Percentiles rank a stretch among this genome's conserved stretches.
Evolutionary conservation across 2,888 invertebrate genomes (phyloP).

Genomic region (Exocentrus adspersus): DNA sequence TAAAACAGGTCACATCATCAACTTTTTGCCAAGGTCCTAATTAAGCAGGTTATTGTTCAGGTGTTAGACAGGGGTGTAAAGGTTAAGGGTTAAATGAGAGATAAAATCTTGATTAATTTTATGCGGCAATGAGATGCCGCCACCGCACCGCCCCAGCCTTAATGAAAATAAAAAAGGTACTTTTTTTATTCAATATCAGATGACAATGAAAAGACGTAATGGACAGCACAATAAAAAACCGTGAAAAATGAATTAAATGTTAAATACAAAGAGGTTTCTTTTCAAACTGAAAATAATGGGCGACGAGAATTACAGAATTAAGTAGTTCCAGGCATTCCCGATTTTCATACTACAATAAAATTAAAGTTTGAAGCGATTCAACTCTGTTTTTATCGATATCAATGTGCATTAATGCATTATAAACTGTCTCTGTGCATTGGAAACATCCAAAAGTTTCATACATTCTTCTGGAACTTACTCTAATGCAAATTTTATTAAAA

Average conservation of each 20-base stretch:
- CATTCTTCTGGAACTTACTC: background rate
- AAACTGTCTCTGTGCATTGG: background rate
- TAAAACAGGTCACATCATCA: background rate
- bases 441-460: background rate
- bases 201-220: no score
- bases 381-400: no score
- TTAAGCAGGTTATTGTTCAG: constrained; percentile 8
- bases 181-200: background rate
- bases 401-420: no score
- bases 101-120: constrained; percentile 23
- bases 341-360: no score
- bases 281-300: no score
- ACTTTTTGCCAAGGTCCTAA: background rate
- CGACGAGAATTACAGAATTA: no score
- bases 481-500: no score
- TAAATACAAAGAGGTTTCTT: no score
- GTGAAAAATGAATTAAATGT: no score
- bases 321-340: no score
- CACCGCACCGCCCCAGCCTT: background rate
- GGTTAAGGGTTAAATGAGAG: constrained; percentile 13
- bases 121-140: background rate
- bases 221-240: no score
- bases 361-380: no score
- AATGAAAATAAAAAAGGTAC: background rate
- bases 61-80: background rate